phyloP scores from a whole-genome alignment of 2,113 vertebrate species.

The Delphinus delphis region DNA sequence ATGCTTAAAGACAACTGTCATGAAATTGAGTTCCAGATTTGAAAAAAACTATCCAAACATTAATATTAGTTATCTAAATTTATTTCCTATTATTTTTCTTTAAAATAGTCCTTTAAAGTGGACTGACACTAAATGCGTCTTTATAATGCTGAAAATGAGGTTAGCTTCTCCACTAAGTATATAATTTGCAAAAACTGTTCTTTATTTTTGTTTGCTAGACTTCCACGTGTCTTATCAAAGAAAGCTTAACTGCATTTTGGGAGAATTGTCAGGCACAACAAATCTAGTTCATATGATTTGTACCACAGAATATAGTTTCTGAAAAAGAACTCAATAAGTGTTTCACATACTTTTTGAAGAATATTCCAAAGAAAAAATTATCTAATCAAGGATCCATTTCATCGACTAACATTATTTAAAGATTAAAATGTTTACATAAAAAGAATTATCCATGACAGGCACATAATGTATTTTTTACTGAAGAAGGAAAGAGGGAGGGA shows the following conservation, averaged over 20 bases:
- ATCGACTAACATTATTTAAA: slow-evolving; percentile 24
- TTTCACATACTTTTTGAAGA: background rate
- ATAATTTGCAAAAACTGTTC: background rate
- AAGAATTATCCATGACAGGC: background rate
- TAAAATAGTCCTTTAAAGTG: background rate
- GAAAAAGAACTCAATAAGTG: background rate
- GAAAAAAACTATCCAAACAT: background rate
- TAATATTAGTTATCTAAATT: background rate
- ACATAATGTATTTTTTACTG: background rate
- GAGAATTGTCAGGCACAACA: background rate
- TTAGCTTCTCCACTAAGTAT: background rate
- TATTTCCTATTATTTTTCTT: background rate
- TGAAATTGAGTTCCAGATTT: background rate
- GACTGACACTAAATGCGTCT: background rate
- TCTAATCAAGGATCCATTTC: background rate
- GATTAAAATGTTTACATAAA: background rate
- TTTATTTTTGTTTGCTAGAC: background rate
- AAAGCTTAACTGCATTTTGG: background rate
- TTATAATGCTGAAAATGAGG: background rate
- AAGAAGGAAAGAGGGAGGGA: background rate
- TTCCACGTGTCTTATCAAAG: background rate
- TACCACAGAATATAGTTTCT: background rate
- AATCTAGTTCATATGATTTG: background rate
- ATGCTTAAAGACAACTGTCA: background rate
- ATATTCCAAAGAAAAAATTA: background rate